Percentiles rank a stretch among this genome's conserved stretches.
Conservation (phyloP, 2,797 vertebrate species). For the Synaphobranchus kaupii region DNA sequence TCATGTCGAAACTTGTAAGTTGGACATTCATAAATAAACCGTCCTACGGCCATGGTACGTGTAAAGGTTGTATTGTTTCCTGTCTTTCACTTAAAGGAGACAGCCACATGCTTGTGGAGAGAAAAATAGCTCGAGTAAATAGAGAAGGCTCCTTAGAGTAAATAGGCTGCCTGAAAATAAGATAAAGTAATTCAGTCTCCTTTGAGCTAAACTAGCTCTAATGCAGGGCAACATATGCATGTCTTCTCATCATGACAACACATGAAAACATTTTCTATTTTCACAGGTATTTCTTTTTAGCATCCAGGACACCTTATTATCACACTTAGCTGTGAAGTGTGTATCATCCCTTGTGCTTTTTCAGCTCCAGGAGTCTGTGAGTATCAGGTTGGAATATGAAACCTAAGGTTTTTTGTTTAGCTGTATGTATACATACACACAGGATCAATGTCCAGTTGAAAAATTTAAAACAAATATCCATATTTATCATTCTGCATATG, state of each 20-base stretch:
- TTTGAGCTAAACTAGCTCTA: not conserved
- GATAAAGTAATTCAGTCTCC: not conserved
- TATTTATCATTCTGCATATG: not conserved
- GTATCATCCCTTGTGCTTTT: slow-evolving; percentile 71
- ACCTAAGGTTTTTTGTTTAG: not conserved
- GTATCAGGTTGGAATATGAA: slow-evolving; percentile 42
- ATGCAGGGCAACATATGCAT: not conserved
- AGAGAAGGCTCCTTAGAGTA: not conserved
- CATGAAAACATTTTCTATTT: not conserved
- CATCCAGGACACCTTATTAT: slow-evolving; percentile 70
- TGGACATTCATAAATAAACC: not conserved
- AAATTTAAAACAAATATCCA: not conserved
- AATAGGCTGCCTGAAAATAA: not conserved
- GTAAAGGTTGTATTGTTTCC: not conserved
- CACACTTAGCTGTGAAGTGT: slow-evolving; percentile 81
- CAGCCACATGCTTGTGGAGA: not conserved
- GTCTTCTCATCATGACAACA: not conserved
- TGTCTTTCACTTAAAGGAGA: not conserved
- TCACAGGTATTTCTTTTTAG: slow-evolving; percentile 73
- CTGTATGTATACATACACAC: not conserved
- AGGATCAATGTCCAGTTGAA: not conserved
- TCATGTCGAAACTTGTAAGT: slow-evolving; percentile 68
- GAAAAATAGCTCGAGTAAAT: not conserved
- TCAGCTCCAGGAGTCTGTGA: slow-evolving; percentile 67
- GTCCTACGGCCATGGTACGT: not conserved